Evolutionary conservation across 1,140 invertebrate species (phyloP), one percentile per base, ranked within the genome.

Genomic region (Carposina sasakii): DNA sequence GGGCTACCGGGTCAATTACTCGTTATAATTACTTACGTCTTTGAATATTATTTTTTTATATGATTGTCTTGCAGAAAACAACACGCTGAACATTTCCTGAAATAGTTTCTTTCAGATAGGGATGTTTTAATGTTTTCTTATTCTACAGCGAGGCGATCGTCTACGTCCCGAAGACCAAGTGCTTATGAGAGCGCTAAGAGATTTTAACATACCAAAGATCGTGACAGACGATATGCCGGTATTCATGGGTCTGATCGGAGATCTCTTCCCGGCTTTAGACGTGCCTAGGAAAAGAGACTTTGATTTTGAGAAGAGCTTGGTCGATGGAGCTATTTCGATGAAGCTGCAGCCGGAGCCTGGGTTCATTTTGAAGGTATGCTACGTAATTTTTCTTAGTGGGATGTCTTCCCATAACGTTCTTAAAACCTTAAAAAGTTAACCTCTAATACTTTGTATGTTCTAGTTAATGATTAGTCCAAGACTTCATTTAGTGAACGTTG

Each of bases 181-280:
- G 12, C 65, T 93, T 3, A 94, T 93, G 92, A 85, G 95, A 81
- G 95, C 96, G 5, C 74, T 98, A 42, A 81, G 96, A 85, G 95
- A 97, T 86, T 97, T 97, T 76, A 97, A 98, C 67, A 92, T 95
- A 42, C 95, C 95, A 0, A 97, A 97, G 87, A 97, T 97, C 56
- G 91, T 97, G 4, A 94, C 94, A 0, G 95, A 97, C 71, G 95
- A 97, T 74, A 88, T 92, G 46, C 91, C 94, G 0, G 91, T 98
- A 0, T 97, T 97, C 71, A 94, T 97, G 93, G 95, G 95, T 36
- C 87, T 98, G 12, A 96, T 94, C 55, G 93, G 93, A 3, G 95
- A 97, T 76, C 82, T 97, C 26, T 97, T 97, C 82, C 95, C 95
- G 0, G 91, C 94, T 1, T 82, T 98, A 1, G 94, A 97, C 78